phyloP scores from a whole-genome alignment of 1,140 invertebrate genomes.

The Antheraea mylitta region DNA sequence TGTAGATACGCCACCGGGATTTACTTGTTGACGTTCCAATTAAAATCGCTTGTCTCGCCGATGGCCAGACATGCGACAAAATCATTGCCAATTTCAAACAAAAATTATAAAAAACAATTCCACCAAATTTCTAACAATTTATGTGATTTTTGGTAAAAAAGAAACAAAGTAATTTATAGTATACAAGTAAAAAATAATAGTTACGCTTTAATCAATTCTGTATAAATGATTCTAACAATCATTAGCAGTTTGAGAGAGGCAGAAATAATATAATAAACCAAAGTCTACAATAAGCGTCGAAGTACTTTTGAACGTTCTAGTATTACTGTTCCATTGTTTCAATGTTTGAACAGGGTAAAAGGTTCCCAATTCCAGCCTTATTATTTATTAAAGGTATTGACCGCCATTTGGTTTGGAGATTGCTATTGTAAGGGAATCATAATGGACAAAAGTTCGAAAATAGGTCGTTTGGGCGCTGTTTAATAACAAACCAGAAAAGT shows the following conservation, averaged over 20 bases:
- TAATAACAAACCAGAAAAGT: slow-evolving; percentile 11
- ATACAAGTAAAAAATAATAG: no score
- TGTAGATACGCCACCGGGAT: no score
- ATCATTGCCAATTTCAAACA: no score
- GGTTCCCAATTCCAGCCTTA: slow-evolving; percentile 17
- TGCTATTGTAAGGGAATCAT: slow-evolving; percentile 23
- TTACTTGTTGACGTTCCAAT: no score
- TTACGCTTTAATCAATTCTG: no score
- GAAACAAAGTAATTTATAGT: no score
- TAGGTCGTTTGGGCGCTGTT: slow-evolving; percentile 8
- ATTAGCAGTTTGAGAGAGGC: not conserved
- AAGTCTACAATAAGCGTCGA: slow-evolving; percentile 14
- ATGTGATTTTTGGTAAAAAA: no score
- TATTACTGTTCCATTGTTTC: slow-evolving; percentile 26
- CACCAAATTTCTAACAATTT: no score
- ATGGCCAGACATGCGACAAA: no score
- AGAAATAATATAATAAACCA: slow-evolving; percentile 15
- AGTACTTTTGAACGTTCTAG: slow-evolving; percentile 22
- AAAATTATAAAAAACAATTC: no score
- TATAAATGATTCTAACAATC: not conserved
- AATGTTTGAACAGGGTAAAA: slow-evolving; percentile 23
- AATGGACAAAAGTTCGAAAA: slow-evolving; percentile 17
- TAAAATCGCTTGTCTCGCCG: no score
- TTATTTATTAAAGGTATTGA: slow-evolving; percentile 30
- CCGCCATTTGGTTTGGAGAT: slow-evolving; percentile 25